Conservation (phyloP, 2,797 vertebrate genomes). For the Sciurus carolinensis region DNA sequence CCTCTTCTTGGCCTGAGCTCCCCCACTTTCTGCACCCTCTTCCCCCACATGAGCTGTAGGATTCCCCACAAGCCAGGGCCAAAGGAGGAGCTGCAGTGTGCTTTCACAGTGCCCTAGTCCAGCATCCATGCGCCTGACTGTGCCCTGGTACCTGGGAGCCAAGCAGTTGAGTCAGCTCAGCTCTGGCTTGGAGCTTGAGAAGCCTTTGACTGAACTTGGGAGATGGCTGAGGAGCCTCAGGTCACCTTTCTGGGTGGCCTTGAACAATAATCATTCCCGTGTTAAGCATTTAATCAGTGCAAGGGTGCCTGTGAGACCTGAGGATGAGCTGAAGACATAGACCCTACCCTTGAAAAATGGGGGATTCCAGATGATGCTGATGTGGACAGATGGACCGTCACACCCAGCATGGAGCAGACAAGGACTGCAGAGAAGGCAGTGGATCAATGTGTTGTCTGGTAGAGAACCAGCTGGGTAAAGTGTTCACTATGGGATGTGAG, state of each 20-base stretch:
- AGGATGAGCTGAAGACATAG: background rate
- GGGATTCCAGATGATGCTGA: background rate
- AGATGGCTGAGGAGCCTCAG: background rate
- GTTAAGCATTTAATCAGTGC: background rate
- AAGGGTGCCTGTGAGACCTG: background rate
- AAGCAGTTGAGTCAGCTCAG: too few relatives aligned
- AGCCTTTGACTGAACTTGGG: background rate
- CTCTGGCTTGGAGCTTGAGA: background rate
- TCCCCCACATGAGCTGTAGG: background rate
- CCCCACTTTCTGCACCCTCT: too few relatives aligned
- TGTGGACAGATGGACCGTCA: background rate
- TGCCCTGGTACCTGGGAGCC: background rate
- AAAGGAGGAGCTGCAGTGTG: background rate
- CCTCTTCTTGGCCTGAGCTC: background rate
- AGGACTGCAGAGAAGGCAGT: too few relatives aligned
- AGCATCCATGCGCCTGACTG: accelerated
- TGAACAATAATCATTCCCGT: background rate
- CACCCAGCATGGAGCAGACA: background rate
- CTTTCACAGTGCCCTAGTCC: accelerated
- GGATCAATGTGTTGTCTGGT: accelerated
- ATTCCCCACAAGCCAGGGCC: background rate
- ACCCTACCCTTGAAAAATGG: background rate
- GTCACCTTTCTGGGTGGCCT: background rate
- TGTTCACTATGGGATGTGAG: background rate
- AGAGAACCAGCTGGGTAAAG: background rate